Evolutionary conservation across 2,113 vertebrate genomes (phyloP).

Genomic region (Smithornis capensis): DNA sequence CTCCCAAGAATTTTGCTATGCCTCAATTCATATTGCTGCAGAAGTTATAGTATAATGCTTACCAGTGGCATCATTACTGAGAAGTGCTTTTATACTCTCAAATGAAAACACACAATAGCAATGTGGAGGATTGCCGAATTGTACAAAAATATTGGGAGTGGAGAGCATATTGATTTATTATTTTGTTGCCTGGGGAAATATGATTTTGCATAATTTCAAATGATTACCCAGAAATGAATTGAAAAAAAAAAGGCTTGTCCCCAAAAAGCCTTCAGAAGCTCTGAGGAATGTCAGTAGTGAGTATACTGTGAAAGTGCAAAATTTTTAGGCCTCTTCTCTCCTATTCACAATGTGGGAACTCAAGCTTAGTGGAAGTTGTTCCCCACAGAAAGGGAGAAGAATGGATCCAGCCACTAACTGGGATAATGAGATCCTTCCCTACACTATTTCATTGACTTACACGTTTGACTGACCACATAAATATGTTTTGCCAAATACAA

Average conservation of each 20-base stretch:
- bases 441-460: neutral
- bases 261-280: neutral
- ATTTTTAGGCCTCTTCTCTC: neutral
- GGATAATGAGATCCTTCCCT: constrained; percentile 43
- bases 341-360: neutral
- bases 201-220: neutral
- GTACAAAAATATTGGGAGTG: neutral
- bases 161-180: neutral
- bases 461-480: constrained; percentile 37
- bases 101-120: neutral
- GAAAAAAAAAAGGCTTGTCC: neutral
- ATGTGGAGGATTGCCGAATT: neutral
- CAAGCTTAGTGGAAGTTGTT: neutral
- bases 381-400: neutral
- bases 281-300: neutral
- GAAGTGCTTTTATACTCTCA: neutral
- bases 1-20: neutral
- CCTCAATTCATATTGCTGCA: neutral
- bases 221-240: neutral
- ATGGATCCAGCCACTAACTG: neutral
- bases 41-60: neutral
- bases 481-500: constrained; percentile 4
- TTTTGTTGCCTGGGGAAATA: neutral
- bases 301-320: constrained; percentile 5
- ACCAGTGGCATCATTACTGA: neutral